phyloP scores from a whole-genome alignment of 2,113 vertebrate species.

The Scatophagus argus region DNA sequence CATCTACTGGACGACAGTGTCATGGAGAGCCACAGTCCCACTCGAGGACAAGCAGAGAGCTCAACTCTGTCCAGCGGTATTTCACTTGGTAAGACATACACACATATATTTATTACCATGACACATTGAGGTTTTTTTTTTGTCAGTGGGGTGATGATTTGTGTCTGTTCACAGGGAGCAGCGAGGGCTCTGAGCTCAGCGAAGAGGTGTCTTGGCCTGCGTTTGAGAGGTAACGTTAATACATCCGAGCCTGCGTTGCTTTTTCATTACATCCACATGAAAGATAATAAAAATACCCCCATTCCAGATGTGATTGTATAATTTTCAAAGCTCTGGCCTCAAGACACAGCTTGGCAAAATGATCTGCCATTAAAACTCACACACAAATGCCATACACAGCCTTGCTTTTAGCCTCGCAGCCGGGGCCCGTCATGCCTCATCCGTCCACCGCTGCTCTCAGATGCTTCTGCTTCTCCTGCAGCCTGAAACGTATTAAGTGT shows the following conservation, averaged over 20 bases:
- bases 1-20: slow-evolving; percentile 98
- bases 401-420: slow-evolving; percentile 45
- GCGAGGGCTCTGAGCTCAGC: slow-evolving; percentile 97
- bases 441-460: slow-evolving; percentile 40
- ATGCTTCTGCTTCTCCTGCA: slow-evolving; percentile 49
- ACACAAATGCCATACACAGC: neutral
- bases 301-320: slow-evolving; percentile 30
- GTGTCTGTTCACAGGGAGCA: slow-evolving; percentile 89
- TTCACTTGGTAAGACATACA: slow-evolving; percentile 88
- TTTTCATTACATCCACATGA: slow-evolving; percentile 33
- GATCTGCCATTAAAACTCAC: slow-evolving; percentile 33
- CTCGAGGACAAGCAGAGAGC: slow-evolving; percentile 93
- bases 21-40: slow-evolving; percentile 94
- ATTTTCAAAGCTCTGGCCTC: slow-evolving; percentile 45
- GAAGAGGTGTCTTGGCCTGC: slow-evolving; percentile 98
- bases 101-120: neutral
- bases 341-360: slow-evolving; percentile 33
- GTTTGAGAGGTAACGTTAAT: slow-evolving; percentile 93
- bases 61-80: slow-evolving; percentile 98
- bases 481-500: slow-evolving; percentile 42
- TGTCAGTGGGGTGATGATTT: slow-evolving; percentile 29
- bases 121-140: neutral
- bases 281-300: slow-evolving; percentile 35
- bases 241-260: neutral
- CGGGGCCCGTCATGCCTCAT: slow-evolving; percentile 51